Percentiles rank a stretch among this genome's conserved stretches.
Conservation (phyloP, 2,113 vertebrate genomes). For the Gobio gobio region DNA sequence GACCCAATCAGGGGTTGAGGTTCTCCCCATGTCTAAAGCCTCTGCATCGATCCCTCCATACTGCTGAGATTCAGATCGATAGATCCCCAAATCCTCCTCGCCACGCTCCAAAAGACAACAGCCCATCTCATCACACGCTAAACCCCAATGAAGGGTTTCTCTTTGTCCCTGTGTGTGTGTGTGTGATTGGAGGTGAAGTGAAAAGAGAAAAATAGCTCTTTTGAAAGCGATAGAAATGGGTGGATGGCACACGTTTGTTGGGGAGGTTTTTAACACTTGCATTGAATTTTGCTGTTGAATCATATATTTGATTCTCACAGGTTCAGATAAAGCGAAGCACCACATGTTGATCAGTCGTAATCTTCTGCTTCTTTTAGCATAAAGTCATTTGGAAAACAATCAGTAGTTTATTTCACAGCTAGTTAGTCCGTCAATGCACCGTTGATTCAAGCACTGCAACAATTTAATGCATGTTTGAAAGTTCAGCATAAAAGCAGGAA, state of each 20-base stretch:
- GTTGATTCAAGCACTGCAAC: constrained; percentile 11
- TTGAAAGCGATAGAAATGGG: not conserved
- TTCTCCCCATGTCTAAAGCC: constrained; percentile 72
- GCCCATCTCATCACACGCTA: constrained; percentile 69
- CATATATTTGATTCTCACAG: not conserved
- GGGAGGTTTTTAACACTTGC: not conserved
- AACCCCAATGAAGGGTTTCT: constrained; percentile 73
- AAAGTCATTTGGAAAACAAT: constrained; percentile 33
- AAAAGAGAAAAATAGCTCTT: not conserved
- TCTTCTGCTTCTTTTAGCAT: constrained; percentile 32
- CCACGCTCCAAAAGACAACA: constrained; percentile 69
- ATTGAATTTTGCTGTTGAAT: not conserved
- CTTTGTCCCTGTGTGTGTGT: not conserved
- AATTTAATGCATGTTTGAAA: constrained; percentile 26
- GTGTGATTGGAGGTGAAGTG: not conserved
- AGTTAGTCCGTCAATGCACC: constrained; percentile 8
- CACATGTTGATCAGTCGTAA: not conserved
- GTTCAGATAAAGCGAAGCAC: not conserved
- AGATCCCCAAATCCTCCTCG: constrained; percentile 73
- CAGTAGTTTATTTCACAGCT: constrained; percentile 38
- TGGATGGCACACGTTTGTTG: not conserved
- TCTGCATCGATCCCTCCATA: constrained; percentile 70
- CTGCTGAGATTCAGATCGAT: constrained; percentile 75
- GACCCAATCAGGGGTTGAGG: constrained; percentile 30
- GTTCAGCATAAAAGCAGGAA: constrained; percentile 24